Conservation (phyloP, 2,797 vertebrate species). For the Microhierax caerulescens region DNA sequence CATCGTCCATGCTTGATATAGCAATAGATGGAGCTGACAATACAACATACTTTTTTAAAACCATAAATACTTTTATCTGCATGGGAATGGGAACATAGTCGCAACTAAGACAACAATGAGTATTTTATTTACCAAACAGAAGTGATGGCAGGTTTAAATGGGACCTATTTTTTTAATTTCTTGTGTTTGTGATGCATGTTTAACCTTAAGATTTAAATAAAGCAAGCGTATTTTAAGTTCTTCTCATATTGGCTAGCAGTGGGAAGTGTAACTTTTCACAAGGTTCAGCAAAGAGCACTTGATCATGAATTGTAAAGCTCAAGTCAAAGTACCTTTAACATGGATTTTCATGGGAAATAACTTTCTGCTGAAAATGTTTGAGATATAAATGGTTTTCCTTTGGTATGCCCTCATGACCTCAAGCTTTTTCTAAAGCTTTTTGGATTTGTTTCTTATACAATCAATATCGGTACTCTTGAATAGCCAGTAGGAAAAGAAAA, state of each 20-base stretch:
- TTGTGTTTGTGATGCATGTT: not conserved
- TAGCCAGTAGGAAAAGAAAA: not conserved
- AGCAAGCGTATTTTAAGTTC: not conserved
- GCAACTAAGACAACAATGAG: not conserved
- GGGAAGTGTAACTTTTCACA: not conserved
- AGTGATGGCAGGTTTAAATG: not conserved
- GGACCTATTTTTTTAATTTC: not conserved
- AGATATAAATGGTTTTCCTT: not conserved
- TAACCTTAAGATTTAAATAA: not conserved
- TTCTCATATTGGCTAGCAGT: not conserved
- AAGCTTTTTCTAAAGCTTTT: not conserved
- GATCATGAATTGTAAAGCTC: not conserved
- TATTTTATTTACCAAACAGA: constrained; percentile 23
- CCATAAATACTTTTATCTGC: not conserved
- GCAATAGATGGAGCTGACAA: not conserved
- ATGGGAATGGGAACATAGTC: not conserved
- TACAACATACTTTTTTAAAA: not conserved
- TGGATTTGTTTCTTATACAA: not conserved
- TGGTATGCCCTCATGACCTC: not conserved
- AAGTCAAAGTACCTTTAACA: not conserved
- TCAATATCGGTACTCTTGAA: not conserved
- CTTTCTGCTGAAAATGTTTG: not conserved
- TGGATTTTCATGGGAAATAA: not conserved
- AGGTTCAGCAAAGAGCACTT: not conserved
- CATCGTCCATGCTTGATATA: not conserved